Evolutionary conservation across 2,888 invertebrate genomes (phyloP), one percentile per base, ranked within the genome.

Genomic region (Cryptus armator): DNA sequence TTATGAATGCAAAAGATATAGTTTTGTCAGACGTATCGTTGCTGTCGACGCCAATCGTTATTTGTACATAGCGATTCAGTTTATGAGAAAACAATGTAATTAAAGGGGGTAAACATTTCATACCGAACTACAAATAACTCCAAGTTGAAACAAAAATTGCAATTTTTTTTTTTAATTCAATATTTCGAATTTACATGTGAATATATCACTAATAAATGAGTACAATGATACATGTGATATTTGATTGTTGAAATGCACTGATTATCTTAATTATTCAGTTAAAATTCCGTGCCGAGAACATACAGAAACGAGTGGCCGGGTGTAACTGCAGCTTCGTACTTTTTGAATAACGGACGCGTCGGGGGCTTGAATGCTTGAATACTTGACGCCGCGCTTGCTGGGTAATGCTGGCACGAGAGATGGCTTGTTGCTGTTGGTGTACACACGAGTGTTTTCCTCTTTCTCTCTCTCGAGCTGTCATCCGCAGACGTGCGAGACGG

Each of bases 401-500:
- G 19, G 37, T 10, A 37, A 46, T 51, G 29, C 24, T 29, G 68
- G 64, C 53, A 37, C 44, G 53, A 66, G 62, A 48, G 64, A 43
- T 56, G 56, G 67, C 56, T 77, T 51, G 66, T 72, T 72, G 76
- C 64, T 56, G 56, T 56, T 56, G 19, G 19, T 75, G 56, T 64
- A 62, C 71, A 19, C 44, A 66, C 46, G 56, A 56, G 64, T 48
- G 16, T 67, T 53, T 66, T 76, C 56, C 56, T 56, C 56, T 19
- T 12, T 56, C 56, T 56, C 56, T 56, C 66, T 77, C 71, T 72
- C 77, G 72, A 71, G 72, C 72, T 77, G 82, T 77, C 77, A 56
- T 82, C 71, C 56, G 67, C 72, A 82, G 71, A 82, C 76, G 71
- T 32, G 81, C 64, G 53, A 66, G 82, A 59, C 74, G 62, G 62